These are phyloP conservation scores for Melanostoma scalare DNA, from an alignment of 2,888 invertebrate species.

Conservation along the genomic window DNA sequence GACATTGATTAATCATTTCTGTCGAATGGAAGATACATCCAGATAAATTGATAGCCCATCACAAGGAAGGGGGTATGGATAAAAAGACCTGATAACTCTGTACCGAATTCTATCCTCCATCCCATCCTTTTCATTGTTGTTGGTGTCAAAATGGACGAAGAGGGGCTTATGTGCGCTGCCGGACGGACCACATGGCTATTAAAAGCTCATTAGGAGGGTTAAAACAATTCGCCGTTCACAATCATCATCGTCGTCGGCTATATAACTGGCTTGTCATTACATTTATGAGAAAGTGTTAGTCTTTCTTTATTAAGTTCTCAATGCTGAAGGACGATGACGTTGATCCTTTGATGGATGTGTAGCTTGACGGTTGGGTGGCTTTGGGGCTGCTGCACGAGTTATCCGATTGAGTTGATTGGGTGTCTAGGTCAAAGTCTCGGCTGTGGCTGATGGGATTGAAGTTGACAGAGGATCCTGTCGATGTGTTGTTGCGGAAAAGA, in stretches of 20 bases:
- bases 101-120: constrained; percentile 35
- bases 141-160: constrained; percentile 62
- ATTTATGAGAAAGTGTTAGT: constrained; percentile 74
- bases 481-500: constrained; percentile 76
- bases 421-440: constrained; percentile 68
- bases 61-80: constrained; percentile 9
- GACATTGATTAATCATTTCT: constrained; percentile 72
- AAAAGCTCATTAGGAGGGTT: constrained; percentile 73
- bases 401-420: constrained; percentile 69
- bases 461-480: constrained; percentile 41
- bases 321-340: constrained; percentile 78
- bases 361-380: constrained; percentile 53
- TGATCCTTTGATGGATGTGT: constrained; percentile 67
- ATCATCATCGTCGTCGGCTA: constrained; percentile 4
- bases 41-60: constrained; percentile 60
- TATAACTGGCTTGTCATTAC: constrained; percentile 38
- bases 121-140: not conserved
- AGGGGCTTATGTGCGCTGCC: constrained; percentile 38
- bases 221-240: constrained; percentile 58
- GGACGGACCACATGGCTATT: constrained; percentile 66
- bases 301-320: constrained; percentile 81
- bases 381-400: constrained; percentile 69
- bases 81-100: not conserved
- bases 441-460: constrained; percentile 40
- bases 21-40: constrained; percentile 51